Base-by-base conservation (phyloP, 2,113 vertebrate species). In the Percina caprodes region DNA sequence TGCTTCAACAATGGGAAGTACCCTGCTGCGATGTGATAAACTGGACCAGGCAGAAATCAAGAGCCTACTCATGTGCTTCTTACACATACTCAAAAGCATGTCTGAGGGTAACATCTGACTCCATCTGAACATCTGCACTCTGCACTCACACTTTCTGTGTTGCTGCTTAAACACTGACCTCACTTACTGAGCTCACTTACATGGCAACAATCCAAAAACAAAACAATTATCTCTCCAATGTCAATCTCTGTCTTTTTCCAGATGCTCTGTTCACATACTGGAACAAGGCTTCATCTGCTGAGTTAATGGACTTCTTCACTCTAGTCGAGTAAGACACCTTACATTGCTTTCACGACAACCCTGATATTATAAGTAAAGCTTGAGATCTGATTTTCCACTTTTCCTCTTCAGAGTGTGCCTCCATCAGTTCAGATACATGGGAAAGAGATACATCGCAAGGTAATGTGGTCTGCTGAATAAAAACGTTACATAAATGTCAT, bases 381-480 rank as follows among this genome's bases (percentile, higher is more conserved):
- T 15, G 24, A 13, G 66, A 48, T 23, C 69, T 69, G 15, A 55
- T 66, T 69, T 46, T 63, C 39, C 2, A 9, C 69, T 58, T 56
- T 23, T 89, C 62, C 23, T 77, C 72, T 88, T 88, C 95, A 99
- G 98, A 92, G 96, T 99, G 4, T 99, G 97, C 86, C 94, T 99
- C 52, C 97, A 99, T 94, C 98, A 99, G 95, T 99, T 99, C 95
- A 97, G 96, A 94, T 99, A 99, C 91, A 97, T 99, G 97, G 98
- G 98, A 23, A 99, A 99, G 73, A 91, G 98, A 92, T 98, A 99
- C 86, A 99, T 99, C 69, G 97, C 97, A 94, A 99, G 98, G 98
- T 99, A 99, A 95, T 90, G 88, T 86, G 87, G 82, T 80, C 39
- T 42, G 39, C 10, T 46, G 72, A 74, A 10, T 46, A 0, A 23